Conservation (phyloP, 2,888 invertebrate genomes). For the Cerastoderma edule region DNA sequence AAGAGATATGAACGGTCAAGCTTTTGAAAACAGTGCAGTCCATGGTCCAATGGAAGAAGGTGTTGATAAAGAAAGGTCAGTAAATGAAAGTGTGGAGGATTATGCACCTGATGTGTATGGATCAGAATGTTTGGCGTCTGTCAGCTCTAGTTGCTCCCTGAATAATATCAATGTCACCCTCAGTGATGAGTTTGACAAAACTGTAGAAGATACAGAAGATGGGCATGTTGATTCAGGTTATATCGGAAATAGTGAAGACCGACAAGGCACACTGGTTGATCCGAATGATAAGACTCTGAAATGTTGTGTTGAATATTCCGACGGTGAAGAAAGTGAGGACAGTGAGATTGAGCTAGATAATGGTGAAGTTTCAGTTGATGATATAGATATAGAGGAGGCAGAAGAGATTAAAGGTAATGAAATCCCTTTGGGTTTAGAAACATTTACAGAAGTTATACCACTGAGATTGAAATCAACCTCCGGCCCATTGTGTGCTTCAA, state of each 20-base stretch:
- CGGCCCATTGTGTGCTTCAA: constrained; percentile 46
- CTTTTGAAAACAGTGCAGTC: too few species aligned
- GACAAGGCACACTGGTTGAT: not conserved
- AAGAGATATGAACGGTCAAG: too few species aligned
- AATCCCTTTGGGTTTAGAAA: not conserved
- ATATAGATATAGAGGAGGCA: constrained; percentile 1
- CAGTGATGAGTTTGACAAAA: constrained; percentile 11
- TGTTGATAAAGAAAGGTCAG: too few species aligned
- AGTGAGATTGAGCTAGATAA: constrained; percentile 13
- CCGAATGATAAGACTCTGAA: constrained; percentile 6
- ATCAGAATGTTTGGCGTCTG: constrained; percentile 15
- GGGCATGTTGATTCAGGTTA: not conserved
- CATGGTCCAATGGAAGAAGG: too few species aligned
- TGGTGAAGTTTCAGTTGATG: constrained; percentile 10
- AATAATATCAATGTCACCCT: constrained; percentile 5
- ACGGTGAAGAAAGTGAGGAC: constrained; percentile 12
- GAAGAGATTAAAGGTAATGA: not conserved
- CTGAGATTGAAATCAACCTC: constrained; percentile 18
- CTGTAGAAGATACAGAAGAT: not conserved
- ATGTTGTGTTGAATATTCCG: not conserved
- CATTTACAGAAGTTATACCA: not conserved
- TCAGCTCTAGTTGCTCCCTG: constrained; percentile 13
- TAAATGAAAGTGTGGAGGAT: constrained; percentile 4
- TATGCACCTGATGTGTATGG: constrained; percentile 21
- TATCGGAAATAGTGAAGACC: not conserved